Base-by-base conservation (phyloP, 2,888 invertebrate species). In the Rotaria socialis region DNA sequence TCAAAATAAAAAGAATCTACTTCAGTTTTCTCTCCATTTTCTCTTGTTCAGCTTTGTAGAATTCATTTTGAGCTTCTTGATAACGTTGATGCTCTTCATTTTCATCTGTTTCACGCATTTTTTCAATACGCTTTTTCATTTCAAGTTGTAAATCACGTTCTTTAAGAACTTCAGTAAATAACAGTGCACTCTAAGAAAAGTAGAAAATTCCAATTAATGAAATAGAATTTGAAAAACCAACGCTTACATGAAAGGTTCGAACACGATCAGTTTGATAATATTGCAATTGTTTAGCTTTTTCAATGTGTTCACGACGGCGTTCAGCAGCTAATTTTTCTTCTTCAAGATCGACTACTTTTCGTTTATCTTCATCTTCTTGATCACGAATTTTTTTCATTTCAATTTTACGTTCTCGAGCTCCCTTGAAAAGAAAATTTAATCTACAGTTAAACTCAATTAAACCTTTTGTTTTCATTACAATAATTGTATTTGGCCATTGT, bases 181-280 rank as follows among this genome's bases (percentile, higher is more conserved):
- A 88, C 85, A 91, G 88, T 7, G 91, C 91, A 89, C 91, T 90
- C 91, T 91, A 14, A 56, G 3, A 4, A 60, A 47, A 55, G 3
- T 41, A 56, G 24, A 84, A 52, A 27, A 27, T 14, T 52, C 14
- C 3, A 14, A 52, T 6, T 55, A 22, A 24, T 47, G 5, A 74
- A 24, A 52, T 35, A 52, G 0, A 67, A 27, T 11, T 14, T 0
- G 14, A 16, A 24, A 35, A 16, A 19, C 19, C n/a, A 47, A 27
- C 24, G 11, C 14, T 89, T 88, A 91, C 91, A 89, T 91, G 91
- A 88, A 91, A 91, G 60, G 88, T 88, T 88, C 91, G 91, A 80
- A 91, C 90, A 86, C 91, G 88, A 87, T 91, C 91, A 85, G 91
- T 91, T 88, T 91, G 90, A 86, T 91, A 91, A 88, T 91, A 91